phyloP scores from a whole-genome alignment of 2,888 invertebrate genomes.

The Brassicogethes aeneus region DNA sequence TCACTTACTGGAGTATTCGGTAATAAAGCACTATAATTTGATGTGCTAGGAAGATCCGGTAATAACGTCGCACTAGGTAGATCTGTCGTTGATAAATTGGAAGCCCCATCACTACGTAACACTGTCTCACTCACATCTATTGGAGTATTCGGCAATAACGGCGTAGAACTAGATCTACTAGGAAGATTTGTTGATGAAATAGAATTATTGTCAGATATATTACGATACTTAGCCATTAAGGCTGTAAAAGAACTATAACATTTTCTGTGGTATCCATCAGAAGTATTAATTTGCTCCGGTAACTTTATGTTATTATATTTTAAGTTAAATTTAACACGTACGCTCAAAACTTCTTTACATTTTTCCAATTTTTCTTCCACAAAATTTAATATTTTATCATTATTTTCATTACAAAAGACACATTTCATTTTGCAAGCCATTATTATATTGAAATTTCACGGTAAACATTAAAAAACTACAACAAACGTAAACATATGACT shows the following conservation, averaged over 20 bases:
- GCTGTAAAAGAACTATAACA: slow-evolving; percentile 4
- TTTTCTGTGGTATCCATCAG: slow-evolving; percentile 1
- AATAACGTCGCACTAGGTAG: slow-evolving; percentile 11
- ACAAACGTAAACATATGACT: too few relatives aligned
- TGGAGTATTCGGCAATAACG: slow-evolving; percentile 5
- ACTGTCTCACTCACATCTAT: slow-evolving; percentile 8
- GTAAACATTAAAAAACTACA: too few relatives aligned
- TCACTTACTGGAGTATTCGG: too few relatives aligned
- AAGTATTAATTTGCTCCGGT: background rate
- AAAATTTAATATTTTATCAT: slow-evolving; percentile 3
- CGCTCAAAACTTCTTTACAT: slow-evolving; percentile 1
- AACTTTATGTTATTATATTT: background rate
- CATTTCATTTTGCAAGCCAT: background rate
- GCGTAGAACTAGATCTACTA: too few relatives aligned
- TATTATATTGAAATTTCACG: too few relatives aligned
- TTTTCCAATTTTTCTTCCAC: slow-evolving; percentile 5
- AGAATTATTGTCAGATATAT: slow-evolving; percentile 8
- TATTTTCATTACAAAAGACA: background rate
- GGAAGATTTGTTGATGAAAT: slow-evolving; percentile 7
- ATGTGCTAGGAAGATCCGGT: slow-evolving; percentile 9
- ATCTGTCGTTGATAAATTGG: slow-evolving; percentile 10
- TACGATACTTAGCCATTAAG: slow-evolving; percentile 12
- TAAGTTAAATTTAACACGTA: background rate
- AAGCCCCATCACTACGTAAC: slow-evolving; percentile 10
- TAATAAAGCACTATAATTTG: too few relatives aligned